Evolutionary conservation across 2,797 vertebrate genomes (phyloP), one percentile per base, ranked within the genome.

Genomic region (Acrocephalus scirpaceus): DNA sequence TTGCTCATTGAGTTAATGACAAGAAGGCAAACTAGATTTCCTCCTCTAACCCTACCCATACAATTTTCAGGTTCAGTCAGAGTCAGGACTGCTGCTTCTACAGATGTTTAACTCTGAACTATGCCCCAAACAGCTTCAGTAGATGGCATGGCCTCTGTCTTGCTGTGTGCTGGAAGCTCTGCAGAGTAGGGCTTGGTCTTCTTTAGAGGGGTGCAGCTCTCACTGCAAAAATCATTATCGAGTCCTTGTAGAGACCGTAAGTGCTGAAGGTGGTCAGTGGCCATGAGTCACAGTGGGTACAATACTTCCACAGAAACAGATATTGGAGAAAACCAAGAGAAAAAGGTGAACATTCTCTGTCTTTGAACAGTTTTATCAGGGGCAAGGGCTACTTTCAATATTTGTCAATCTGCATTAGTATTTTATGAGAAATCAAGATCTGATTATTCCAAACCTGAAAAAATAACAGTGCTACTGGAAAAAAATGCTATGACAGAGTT

Each of bases 391-490:
- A 42, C 60, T 81, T 88, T 86, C 56, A 61, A 9, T 67, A 88
- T 90, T 78, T 82, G 45, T 77, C 38, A 38, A 32, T 60, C 47
- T 44, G 32, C 5, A 11, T 47, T 60, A 70, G 19, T 30, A 27
- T 70, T 92, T 76, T 40, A 86, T 47, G 20, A 92, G 72, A 83
- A 77, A 72, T 83, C 30, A 76, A 51, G 61, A 75, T 48, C 0
- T 61, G 36, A 80, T 27, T 57, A 79, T 51, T 93, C 64, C 44
- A 76, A 90, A 94, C 8, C 20, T 34, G 26, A 30, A 81, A 70
- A 90, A 93, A 88, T 40, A 60, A 88, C 44, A 64, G 27, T 60
- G 73, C 32, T 88, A 60, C 76, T 76, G 42, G 67, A 95, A 88
- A 71, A 71, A 32, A 75, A 79, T 50, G 40, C 34, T 54, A n/a